Conservation (phyloP, 2,888 invertebrate species). For the Nomada goodeniana region DNA sequence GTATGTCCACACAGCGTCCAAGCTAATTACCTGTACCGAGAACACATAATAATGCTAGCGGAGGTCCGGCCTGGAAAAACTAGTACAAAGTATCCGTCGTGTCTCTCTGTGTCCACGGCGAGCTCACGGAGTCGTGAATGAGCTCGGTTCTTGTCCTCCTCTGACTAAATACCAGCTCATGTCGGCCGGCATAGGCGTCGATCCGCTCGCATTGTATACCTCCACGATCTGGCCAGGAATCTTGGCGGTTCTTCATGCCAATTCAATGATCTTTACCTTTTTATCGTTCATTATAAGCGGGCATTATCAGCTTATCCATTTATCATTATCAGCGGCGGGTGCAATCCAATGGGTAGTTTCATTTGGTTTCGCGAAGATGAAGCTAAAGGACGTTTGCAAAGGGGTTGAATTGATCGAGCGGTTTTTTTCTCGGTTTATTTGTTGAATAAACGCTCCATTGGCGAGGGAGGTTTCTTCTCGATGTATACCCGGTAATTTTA, state of each 20-base stretch:
- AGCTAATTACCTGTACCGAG: constrained; percentile 76
- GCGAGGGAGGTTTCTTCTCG: no score
- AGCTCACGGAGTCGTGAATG: constrained; percentile 70
- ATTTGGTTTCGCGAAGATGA: no score
- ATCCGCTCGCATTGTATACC: constrained; percentile 45
- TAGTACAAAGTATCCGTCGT: constrained; percentile 74
- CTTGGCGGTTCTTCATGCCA: constrained; percentile 30
- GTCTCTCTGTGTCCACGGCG: constrained; percentile 37
- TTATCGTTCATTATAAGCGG: no score
- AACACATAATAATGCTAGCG: constrained; percentile 74
- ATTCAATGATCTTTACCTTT: not conserved
- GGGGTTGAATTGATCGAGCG: no score
- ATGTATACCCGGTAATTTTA: not conserved
- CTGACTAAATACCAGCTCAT: constrained; percentile 73
- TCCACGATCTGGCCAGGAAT: constrained; percentile 23
- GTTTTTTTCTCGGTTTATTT: no score
- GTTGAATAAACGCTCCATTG: no score
- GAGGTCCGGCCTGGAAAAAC: constrained; percentile 69
- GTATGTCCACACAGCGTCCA: constrained; percentile 66
- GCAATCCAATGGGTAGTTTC: no score
- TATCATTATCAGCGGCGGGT: no score
- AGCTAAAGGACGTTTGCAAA: no score
- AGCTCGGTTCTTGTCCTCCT: constrained; percentile 72
- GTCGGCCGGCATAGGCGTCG: constrained; percentile 52
- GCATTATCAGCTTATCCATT: no score